A percentile compares a stretch with the other conserved stretches of the same genome.
Conservation (phyloP, 2,797 vertebrate genomes). For the Labeo calbasu region DNA sequence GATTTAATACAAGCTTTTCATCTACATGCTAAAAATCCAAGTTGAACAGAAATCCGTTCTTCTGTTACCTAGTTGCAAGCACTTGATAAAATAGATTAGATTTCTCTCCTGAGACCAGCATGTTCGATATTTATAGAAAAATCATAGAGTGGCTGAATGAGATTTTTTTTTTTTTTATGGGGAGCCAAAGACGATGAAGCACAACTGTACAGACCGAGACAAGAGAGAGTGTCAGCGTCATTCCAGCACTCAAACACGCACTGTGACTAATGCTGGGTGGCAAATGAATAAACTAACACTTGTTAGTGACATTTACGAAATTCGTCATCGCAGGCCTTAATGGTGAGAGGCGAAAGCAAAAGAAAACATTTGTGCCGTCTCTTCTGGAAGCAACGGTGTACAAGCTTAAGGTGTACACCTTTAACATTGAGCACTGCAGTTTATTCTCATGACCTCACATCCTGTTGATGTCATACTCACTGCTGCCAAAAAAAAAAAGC, state of each 20-base stretch:
- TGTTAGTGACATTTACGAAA: constrained; percentile 58
- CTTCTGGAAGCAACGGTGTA: constrained; percentile 19
- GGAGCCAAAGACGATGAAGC: neutral
- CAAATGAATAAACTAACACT: constrained; percentile 58
- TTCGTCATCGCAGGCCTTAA: constrained; percentile 53
- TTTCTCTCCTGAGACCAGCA: neutral
- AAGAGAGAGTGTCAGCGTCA: constrained; percentile 19
- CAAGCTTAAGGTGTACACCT: constrained; percentile 40
- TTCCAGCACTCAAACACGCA: constrained; percentile 49
- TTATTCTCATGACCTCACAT: constrained; percentile 22
- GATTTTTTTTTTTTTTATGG: neutral
- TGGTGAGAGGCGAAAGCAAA: constrained; percentile 63
- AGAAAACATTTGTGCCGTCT: neutral
- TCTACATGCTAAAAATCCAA: neutral
- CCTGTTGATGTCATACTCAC: constrained; percentile 41
- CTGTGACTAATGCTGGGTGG: constrained; percentile 56
- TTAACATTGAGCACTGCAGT: neutral
- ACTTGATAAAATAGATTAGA: neutral
- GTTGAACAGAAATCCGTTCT: neutral
- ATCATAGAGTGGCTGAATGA: constrained; percentile 2
- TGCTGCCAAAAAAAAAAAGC: neutral
- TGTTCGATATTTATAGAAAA: constrained; percentile 38
- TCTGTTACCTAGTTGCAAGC: neutral
- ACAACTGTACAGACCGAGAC: constrained; percentile 30
- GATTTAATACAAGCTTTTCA: constrained; percentile 4